These are phyloP conservation scores for Microcebus ravelobensis DNA, from an alignment of 2,113 vertebrate species.

Conservation along the genomic window DNA sequence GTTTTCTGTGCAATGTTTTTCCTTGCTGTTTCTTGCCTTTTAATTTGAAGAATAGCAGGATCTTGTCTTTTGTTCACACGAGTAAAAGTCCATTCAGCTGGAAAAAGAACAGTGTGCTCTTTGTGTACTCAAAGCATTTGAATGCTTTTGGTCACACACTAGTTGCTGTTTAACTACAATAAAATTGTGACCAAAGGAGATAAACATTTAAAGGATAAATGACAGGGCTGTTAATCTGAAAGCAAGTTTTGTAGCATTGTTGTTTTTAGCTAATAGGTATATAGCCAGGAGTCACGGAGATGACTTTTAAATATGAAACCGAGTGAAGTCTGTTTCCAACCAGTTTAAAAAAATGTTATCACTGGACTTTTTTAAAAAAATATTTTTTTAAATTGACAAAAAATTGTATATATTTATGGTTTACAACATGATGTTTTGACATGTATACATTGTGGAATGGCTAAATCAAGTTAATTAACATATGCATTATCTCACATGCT, in stretches of 20 bases:
- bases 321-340: slow-evolving; percentile 23
- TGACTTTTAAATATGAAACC: slow-evolving; percentile 32
- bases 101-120: slow-evolving; percentile 74
- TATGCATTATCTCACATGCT: background rate
- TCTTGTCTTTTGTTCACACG: slow-evolving; percentile 78
- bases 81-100: slow-evolving; percentile 71
- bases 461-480: background rate
- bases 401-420: background rate
- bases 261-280: slow-evolving; percentile 66
- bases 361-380: background rate
- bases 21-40: slow-evolving; percentile 75
- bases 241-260: slow-evolving; percentile 67
- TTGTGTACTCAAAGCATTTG: slow-evolving; percentile 58
- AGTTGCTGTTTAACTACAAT: slow-evolving; percentile 80
- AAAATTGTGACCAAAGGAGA: slow-evolving; percentile 77
- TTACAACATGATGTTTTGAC: background rate
- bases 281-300: slow-evolving; percentile 24
- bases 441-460: background rate
- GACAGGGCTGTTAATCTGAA: slow-evolving; percentile 74
- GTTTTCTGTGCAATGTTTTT: slow-evolving; percentile 77
- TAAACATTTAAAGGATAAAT: slow-evolving; percentile 77
- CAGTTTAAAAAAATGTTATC: background rate
- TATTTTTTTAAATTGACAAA: background rate
- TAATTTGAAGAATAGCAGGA: slow-evolving; percentile 79
- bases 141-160: slow-evolving; percentile 71